phyloP scores from a whole-genome alignment of 2,797 vertebrate species.

The Hemibagrus guttatus region DNA sequence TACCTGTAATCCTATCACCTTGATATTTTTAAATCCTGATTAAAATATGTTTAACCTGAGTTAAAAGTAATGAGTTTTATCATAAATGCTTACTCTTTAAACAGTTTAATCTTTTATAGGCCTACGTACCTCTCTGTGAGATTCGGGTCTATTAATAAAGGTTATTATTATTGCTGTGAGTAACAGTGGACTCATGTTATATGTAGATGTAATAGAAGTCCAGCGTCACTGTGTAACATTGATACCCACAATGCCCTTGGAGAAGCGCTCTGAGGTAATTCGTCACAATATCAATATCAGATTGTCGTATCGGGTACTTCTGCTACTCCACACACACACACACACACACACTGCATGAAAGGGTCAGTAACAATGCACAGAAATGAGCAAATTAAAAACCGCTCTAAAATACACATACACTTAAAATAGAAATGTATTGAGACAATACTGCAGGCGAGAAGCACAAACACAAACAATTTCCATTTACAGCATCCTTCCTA shows the following conservation, averaged over 20 bases:
- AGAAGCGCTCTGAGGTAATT: not conserved
- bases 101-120: not conserved
- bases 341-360: constrained; percentile 19
- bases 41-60: not conserved
- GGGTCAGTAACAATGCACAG: constrained; percentile 1
- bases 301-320: not conserved
- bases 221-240: not conserved
- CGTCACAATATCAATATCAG: not conserved
- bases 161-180: not conserved
- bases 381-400: constrained; percentile 18
- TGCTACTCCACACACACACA: not conserved
- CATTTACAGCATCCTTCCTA: constrained; percentile 20
- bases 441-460: constrained; percentile 4
- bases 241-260: not conserved
- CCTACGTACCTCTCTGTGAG: not conserved
- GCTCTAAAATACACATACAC: not conserved
- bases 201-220: not conserved
- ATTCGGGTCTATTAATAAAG: not conserved
- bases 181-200: not conserved
- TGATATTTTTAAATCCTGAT: not conserved
- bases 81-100: not conserved
- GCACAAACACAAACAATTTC: constrained; percentile 2
- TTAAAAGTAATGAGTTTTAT: not conserved
- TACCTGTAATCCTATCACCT: not conserved
- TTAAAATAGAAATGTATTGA: not conserved